Evolutionary conservation across 2,113 vertebrate species (phyloP), one percentile per base, ranked within the genome.

Genomic region (Apteryx mantelli): DNA sequence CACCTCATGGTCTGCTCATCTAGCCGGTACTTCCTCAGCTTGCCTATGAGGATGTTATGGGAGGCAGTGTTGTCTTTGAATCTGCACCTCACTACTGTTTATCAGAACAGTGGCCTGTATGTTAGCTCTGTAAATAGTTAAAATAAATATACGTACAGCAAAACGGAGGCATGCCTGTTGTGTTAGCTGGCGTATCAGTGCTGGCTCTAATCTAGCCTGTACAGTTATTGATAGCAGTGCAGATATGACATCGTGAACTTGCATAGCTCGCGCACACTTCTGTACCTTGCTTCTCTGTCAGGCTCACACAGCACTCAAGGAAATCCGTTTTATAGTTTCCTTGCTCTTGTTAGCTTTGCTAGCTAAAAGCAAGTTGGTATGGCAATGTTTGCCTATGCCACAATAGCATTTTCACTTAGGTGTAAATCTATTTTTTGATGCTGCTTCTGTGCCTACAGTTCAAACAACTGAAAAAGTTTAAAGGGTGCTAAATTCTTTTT

Each of bases 101-200:
- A 26, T 21, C 11, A 10, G 82, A 46, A 42, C 50, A 91, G 46
- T 61, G 58, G 50, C 2, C n/a, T 38, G 55, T 12, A 5, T 12
- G 4, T 28, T 30, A 40, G 64, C 24, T 89, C 24, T 40, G 55
- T 40, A 21, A 36, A 4, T 5, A 69, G 63, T 24, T 65, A 26
- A 22, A 14, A 6, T 4, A 44, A 20, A 46, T 2, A 6, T 18
- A 69, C 21, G 13, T 32, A 5, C 46, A 28, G 66, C 38, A 24
- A 2, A 20, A 30, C 22, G 52, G 48, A 21, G 28, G 10, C 30
- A 56, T 76, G 53, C 25, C 5, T 11, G 0, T 28, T 2, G 40
- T 32, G 30, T n/a, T n/a, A 5, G 5, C n/a, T 25, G 55, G 7
- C 3, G 0, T 9, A 11, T 12, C 25, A 2, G 40, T 22, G 52